Evolutionary conservation across 1,140 invertebrate genomes (phyloP).

Genomic region (Drosophila prosaltans): DNA sequence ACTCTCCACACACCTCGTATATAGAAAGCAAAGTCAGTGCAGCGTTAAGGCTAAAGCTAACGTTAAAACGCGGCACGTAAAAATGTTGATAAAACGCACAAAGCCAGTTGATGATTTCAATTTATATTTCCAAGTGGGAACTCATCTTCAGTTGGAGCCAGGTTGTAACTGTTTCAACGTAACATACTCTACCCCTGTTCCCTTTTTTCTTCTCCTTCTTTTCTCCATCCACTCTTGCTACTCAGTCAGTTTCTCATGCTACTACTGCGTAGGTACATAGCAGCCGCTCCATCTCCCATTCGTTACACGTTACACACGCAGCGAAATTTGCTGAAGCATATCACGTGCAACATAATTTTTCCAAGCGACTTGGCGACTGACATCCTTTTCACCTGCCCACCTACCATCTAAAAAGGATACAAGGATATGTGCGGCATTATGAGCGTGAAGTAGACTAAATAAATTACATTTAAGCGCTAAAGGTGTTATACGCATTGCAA

Average conservation of each 20-base stretch:
- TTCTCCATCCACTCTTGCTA: too few species aligned
- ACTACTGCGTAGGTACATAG: neutral
- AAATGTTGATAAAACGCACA: slow-evolving; percentile 82
- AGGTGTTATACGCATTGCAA: slow-evolving; percentile 64
- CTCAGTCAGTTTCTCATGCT: too few species aligned
- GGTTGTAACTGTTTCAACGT: slow-evolving; percentile 17
- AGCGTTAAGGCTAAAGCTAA: slow-evolving; percentile 58
- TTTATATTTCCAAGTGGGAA: slow-evolving; percentile 78
- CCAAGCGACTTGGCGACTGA: slow-evolving; percentile 77
- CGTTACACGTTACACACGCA: slow-evolving; percentile 57
- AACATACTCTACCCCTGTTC: neutral
- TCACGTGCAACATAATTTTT: slow-evolving; percentile 82
- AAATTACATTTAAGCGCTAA: slow-evolving; percentile 76
- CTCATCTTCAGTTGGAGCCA: slow-evolving; percentile 68
- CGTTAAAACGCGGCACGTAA: slow-evolving; percentile 70
- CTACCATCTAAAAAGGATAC: neutral
- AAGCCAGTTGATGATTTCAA: slow-evolving; percentile 81
- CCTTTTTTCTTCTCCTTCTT: too few species aligned
- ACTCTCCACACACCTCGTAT: too few species aligned
- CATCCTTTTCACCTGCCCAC: slow-evolving; percentile 37
- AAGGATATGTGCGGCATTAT: slow-evolving; percentile 64
- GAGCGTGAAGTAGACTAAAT: slow-evolving; percentile 80
- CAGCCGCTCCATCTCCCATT: slow-evolving; percentile 1
- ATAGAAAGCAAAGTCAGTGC: slow-evolving; percentile 47
- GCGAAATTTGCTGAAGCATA: slow-evolving; percentile 76